Base-by-base conservation (phyloP, 2,888 invertebrate genomes). In the Dasypogon diadema region DNA sequence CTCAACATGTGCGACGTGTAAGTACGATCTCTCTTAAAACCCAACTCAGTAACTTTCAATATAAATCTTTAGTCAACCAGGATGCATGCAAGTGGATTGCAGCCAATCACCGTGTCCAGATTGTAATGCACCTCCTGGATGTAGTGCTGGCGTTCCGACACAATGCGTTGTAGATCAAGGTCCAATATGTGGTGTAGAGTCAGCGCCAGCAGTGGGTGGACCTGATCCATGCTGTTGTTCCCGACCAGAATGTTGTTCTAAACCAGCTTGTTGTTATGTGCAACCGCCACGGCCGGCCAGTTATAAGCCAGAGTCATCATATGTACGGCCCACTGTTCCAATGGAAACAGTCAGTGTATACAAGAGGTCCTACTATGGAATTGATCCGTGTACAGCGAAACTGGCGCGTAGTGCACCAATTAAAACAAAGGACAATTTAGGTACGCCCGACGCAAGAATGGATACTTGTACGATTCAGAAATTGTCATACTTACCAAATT, bases 301-400 rank as follows among this genome's bases (percentile, higher is more conserved):
- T 56, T 85, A 82, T 56, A 79, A 80, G 8, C 86, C 86, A 0
- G 76, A 80, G 18, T 78, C 79, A 1, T 79, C 80, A 56, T 91
- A 90, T 81, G 83, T 87, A 81, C 88, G 88, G 60, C 91, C 92
- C 0, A 85, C 87, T 0, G 87, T 89, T 0, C 89, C 88, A 0
- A 87, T 92, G 81, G 90, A 91, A 76, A 84, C 83, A 0, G 87
- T 89, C 78, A 92, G 92, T 2, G 90, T 92, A 0, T 92, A 92
- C 83, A 89, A 89, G 76, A 87, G 91, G 79, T 91, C 91, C 0
- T 92, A 89, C 80, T 83, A 90, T 18, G 90, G 90, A 2, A 86
- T 86, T 34, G 90, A 82, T 82, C 87, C 1, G 80, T 83, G 72
- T 77, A 82, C 2, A 80, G 83, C 77, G 0, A 63, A 74, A 30